phyloP scores from a whole-genome alignment of 2,888 invertebrate species.

The Eupithecia subumbrata region DNA sequence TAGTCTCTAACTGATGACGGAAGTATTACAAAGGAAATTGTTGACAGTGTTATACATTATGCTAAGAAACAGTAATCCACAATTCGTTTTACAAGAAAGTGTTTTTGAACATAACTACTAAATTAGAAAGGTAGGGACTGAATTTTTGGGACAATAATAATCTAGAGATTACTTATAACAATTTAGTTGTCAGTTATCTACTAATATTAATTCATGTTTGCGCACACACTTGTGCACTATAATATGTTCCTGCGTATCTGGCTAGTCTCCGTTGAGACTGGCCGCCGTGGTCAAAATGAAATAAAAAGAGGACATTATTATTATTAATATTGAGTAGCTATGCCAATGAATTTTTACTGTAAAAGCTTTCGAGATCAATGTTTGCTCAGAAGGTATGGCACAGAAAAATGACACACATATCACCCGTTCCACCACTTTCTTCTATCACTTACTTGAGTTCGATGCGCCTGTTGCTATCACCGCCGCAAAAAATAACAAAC shows the following conservation, averaged over 20 bases:
- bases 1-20: neutral
- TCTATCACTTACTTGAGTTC: slow-evolving; percentile 75
- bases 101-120: neutral
- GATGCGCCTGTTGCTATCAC: slow-evolving; percentile 66
- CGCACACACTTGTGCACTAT: no score
- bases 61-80: neutral
- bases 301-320: no score
- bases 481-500: slow-evolving; percentile 64
- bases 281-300: no score
- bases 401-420: slow-evolving; percentile 55
- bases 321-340: neutral
- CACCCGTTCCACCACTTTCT: slow-evolving; percentile 70
- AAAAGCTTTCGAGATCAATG: slow-evolving; percentile 18
- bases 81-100: neutral
- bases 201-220: no score
- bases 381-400: slow-evolving; percentile 10
- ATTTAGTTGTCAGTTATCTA: neutral
- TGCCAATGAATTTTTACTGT: neutral
- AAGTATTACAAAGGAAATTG: neutral
- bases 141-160: neutral
- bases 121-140: neutral
- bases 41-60: neutral
- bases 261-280: no score
- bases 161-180: neutral
- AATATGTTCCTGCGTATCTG: no score